Evolutionary conservation across 2,113 vertebrate genomes (phyloP), one percentile per base, ranked within the genome.

Genomic region (Oceanites oceanicus): DNA sequence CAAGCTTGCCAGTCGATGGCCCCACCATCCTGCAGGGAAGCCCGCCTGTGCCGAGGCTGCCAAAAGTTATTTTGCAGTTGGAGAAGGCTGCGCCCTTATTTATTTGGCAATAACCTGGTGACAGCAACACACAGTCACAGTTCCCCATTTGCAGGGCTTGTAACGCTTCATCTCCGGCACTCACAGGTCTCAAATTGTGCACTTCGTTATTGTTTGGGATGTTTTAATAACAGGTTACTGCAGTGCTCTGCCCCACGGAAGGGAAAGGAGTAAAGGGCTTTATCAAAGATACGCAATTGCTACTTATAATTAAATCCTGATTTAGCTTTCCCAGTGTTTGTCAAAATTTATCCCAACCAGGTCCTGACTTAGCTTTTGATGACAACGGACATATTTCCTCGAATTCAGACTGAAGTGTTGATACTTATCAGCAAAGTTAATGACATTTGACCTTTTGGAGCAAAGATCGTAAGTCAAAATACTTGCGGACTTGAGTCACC

Each of bases 401-500:
- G 0, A 72, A 85, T 85, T 82, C 74, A 91, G 77, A 83, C 78
- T 65, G 29, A 76, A 94, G 58, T 44, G 81, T 77, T 73, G 87
- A 95, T 76, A 62, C 66, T 88, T 70, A 85, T 68, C 89, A 47
- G 62, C 32, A 14, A 90, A 97, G 89, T 42, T 66, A 90, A 76
- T 76, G 74, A 62, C 77, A 85, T 91, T 29, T 95, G 84, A 94
- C 92, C 94, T 91, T 66, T 59, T 3, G 38, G 63, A 92, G 86
- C 85, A 93, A 84, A 95, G 89, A 89, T 59, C 58, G 0, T 42
- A 36, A 86, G 55, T 84, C 79, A 74, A 94, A 96, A 96, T 92
- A 86, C 49, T 93, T 72, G 81, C 78, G 86, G 86, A 84, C 76
- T 79, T 29, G 30, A 91, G 88, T 76, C 93, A 95, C 71, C 1